These are phyloP conservation scores for Artemia sp. DNA, from an alignment of 2,888 invertebrate species.

Conservation along the genomic window DNA sequence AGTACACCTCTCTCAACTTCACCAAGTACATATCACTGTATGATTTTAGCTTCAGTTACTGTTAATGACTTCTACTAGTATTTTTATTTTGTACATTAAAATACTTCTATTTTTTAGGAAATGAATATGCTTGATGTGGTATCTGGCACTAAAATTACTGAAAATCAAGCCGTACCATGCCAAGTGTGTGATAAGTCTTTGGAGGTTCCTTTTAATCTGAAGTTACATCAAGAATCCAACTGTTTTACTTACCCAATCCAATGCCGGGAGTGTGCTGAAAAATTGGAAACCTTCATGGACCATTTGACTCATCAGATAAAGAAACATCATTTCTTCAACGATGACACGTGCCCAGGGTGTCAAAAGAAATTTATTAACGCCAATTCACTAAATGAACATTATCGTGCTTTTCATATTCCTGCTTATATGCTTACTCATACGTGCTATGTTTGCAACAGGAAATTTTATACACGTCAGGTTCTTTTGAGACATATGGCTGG, in stretches of 20 bases:
- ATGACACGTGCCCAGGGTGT: background rate
- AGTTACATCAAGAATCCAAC: conserved; percentile 1
- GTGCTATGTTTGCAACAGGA: background rate
- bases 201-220: background rate
- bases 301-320: background rate
- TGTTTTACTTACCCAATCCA: background rate
- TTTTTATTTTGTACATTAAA: no score
- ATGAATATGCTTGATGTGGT: no score
- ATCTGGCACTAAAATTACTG: no score
- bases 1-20: no score
- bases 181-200: background rate
- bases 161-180: no score
- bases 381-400: background rate
- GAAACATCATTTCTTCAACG: background rate
- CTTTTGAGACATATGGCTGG: background rate
- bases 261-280: background rate
- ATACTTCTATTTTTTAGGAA: no score
- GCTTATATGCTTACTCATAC: conserved; percentile 6
- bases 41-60: no score
- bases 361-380: background rate
- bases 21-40: no score
- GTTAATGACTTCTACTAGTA: no score
- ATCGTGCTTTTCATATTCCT: background rate
- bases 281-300: background rate
- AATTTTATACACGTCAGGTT: background rate